phyloP scores from a whole-genome alignment of 1,140 invertebrate species.

The Drosophila serrata region DNA sequence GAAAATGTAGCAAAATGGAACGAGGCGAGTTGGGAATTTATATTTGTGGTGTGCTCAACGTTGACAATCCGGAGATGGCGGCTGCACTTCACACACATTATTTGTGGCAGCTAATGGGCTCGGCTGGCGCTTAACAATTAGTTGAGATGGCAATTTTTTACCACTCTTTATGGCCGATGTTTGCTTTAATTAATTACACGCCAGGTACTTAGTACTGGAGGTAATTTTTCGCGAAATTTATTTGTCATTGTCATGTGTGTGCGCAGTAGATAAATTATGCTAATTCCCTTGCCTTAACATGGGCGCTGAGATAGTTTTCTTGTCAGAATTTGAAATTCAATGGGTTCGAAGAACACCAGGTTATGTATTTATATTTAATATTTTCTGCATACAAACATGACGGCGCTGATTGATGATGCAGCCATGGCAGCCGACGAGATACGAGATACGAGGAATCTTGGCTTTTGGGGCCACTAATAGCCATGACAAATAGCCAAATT shows the following conservation, averaged over 20 bases:
- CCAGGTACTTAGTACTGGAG: slow-evolving; percentile 66
- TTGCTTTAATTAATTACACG: slow-evolving; percentile 77
- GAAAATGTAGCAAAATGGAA: slow-evolving; percentile 47
- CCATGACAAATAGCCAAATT: slow-evolving; percentile 79
- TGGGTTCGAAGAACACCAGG: slow-evolving; percentile 18
- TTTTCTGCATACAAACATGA: slow-evolving; percentile 7
- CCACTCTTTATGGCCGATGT: slow-evolving; percentile 54
- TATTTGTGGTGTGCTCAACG: slow-evolving; percentile 35
- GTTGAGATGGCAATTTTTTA: slow-evolving; percentile 64
- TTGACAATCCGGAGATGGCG: slow-evolving; percentile 57
- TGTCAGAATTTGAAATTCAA: slow-evolving; percentile 67
- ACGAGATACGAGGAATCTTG: slow-evolving; percentile 24
- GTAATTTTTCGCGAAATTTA: slow-evolving; percentile 73
- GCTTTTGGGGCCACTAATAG: slow-evolving; percentile 58
- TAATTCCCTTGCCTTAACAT: slow-evolving; percentile 69
- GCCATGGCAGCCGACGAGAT: background rate
- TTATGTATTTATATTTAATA: slow-evolving; percentile 17
- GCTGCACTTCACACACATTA: slow-evolving; percentile 52
- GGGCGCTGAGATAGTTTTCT: slow-evolving; percentile 69
- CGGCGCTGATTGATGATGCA: slow-evolving; percentile 34
- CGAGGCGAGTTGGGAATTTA: slow-evolving; percentile 15
- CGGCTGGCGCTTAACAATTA: slow-evolving; percentile 76
- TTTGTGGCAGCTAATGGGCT: slow-evolving; percentile 61
- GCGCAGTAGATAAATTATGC: slow-evolving; percentile 64
- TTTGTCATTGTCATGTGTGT: slow-evolving; percentile 74